Evolutionary conservation across 2,888 invertebrate genomes (phyloP).

Genomic region (Drosophila pseudotalamancana): DNA sequence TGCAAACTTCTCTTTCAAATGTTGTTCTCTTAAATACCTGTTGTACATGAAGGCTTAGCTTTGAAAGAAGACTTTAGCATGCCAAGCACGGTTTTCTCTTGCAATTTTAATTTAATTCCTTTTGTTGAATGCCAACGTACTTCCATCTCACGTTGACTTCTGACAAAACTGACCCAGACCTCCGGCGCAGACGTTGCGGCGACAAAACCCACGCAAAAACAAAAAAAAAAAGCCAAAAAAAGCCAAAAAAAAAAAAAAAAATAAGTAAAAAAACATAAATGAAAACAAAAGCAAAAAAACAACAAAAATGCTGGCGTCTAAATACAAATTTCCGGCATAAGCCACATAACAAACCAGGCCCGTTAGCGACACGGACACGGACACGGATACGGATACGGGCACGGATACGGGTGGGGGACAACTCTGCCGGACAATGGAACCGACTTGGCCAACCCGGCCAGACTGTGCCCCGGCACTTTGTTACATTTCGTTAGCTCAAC

Average conservation of each 20-base stretch:
- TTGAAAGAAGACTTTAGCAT: not conserved
- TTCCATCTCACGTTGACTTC: not conserved
- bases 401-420: not conserved
- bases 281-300: constrained; percentile 9
- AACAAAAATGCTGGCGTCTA: constrained; percentile 53
- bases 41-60: not conserved
- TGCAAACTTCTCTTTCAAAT: too few species aligned
- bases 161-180: constrained; percentile 29
- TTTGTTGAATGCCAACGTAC: constrained; percentile 10
- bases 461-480: constrained; percentile 60
- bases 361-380: constrained; percentile 52
- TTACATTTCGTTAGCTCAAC: constrained; percentile 76
- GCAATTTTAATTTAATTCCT: not conserved
- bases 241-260: not conserved
- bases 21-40: not conserved
- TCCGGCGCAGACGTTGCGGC: constrained; percentile 7
- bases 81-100: too few species aligned
- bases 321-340: constrained; percentile 80
- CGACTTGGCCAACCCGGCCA: constrained; percentile 2
- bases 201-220: constrained; percentile 9
- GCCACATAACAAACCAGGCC: constrained; percentile 75
- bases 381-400: constrained; percentile 25
- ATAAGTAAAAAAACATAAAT: constrained; percentile 1
- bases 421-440: constrained; percentile 43
- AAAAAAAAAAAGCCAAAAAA: constrained; percentile 4